Conservation (phyloP, 1,140 invertebrate species). For the Chionoecetes opilio region DNA sequence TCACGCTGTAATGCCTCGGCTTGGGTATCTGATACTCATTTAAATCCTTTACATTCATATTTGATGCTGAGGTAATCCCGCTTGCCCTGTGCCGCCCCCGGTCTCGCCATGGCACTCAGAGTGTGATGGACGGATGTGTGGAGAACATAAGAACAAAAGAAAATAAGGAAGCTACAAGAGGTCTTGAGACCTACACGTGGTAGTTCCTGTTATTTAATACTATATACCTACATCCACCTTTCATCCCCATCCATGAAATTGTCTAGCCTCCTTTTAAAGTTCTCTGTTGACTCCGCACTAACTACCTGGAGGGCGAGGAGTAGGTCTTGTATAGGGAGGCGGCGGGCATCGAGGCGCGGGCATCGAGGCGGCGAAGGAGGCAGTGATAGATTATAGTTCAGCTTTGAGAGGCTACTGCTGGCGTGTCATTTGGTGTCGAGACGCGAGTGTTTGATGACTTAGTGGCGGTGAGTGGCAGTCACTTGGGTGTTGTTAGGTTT, state of each 20-base stretch:
- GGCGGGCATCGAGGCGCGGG: background rate
- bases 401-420: background rate
- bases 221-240: too few species aligned
- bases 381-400: background rate
- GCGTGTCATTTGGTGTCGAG: background rate
- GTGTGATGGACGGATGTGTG: background rate
- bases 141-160: background rate
- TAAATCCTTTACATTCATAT: constrained; percentile 64
- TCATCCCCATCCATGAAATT: too few species aligned
- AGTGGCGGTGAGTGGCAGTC: background rate
- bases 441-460: background rate
- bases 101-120: background rate
- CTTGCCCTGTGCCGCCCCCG: background rate
- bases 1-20: constrained; percentile 46
- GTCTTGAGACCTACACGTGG: background rate
- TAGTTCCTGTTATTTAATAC: too few species aligned
- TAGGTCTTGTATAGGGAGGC: background rate
- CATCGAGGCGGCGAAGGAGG: background rate
- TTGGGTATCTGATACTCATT: constrained; percentile 63
- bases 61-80: constrained; percentile 59
- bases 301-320: constrained; percentile 37
- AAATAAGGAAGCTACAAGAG: background rate
- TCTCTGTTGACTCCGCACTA: too few species aligned
- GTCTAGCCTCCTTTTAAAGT: too few species aligned
- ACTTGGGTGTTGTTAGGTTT: background rate